Evolutionary conservation across 2,888 invertebrate genomes (phyloP).

Genomic region (Thumatha senex): DNA sequence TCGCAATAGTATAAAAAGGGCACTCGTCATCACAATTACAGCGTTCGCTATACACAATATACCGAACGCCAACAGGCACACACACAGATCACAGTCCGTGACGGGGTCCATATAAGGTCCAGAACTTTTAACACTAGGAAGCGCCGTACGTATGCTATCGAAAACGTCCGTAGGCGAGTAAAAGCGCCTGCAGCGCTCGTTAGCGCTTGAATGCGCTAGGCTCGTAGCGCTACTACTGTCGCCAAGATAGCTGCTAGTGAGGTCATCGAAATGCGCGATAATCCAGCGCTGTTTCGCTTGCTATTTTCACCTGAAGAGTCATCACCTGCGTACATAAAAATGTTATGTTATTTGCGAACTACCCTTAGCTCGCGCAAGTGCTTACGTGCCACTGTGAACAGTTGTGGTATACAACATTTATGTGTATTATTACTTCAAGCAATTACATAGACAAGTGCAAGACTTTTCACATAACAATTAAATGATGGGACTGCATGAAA

Average conservation of each 20-base stretch:
- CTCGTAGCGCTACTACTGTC: conserved; percentile 30
- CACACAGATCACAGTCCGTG: conserved; percentile 75
- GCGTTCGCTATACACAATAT: conserved; percentile 76
- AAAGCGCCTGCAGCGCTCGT: conserved; percentile 2
- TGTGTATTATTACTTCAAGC: conserved; percentile 8
- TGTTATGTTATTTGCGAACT: conserved; percentile 30
- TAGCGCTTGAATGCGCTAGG: conserved; percentile 37
- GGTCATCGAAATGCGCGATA: conserved; percentile 14
- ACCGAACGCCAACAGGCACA: conserved; percentile 68
- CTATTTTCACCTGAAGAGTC: conserved; percentile 45
- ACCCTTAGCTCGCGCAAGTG: conserved; percentile 10
- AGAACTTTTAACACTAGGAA: conserved; percentile 1
- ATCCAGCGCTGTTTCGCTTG: conserved; percentile 38
- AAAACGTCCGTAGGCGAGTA: conserved; percentile 23
- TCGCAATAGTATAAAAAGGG: conserved; percentile 71
- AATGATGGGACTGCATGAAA: conserved; percentile 27
- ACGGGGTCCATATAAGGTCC: conserved; percentile 49
- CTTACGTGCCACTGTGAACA: conserved; percentile 15
- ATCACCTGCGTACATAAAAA: conserved; percentile 41
- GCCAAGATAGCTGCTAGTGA: conserved; percentile 26
- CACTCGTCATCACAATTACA: conserved; percentile 70
- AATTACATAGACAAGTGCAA: conserved; percentile 29
- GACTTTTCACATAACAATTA: conserved; percentile 25
- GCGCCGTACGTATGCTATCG: too few species aligned
- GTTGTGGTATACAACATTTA: conserved; percentile 9